Percentiles rank a stretch among this genome's conserved stretches.
Conservation (phyloP, 2,797 vertebrate genomes). For the Semaprochilodus insignis region DNA sequence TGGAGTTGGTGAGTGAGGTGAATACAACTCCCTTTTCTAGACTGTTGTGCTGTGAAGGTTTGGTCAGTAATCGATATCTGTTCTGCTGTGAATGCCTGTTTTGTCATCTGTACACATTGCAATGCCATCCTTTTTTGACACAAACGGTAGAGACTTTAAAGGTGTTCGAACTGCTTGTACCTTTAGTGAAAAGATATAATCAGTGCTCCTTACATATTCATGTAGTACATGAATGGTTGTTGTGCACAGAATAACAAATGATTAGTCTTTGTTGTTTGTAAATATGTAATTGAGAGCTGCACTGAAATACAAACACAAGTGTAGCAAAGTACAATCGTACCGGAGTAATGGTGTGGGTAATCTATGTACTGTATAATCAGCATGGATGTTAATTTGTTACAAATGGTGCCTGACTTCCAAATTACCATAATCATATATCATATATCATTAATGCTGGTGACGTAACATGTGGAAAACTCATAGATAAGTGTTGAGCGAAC, state of each 20-base stretch:
- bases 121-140: neutral
- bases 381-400: slow-evolving; percentile 29
- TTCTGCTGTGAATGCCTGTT: slow-evolving; percentile 17
- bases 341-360: neutral
- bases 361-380: neutral
- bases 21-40: slow-evolving; percentile 68
- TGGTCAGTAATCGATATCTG: slow-evolving; percentile 1
- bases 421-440: slow-evolving; percentile 10
- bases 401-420: slow-evolving; percentile 3
- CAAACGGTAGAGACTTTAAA: neutral
- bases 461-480: slow-evolving; percentile 16
- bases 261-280: neutral
- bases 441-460: neutral
- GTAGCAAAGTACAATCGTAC: neutral
- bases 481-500: slow-evolving; percentile 31
- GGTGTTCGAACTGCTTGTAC: neutral
- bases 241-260: neutral
- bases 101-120: neutral
- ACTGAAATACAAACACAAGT: neutral
- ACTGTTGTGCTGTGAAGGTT: slow-evolving; percentile 67
- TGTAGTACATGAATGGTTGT: neutral
- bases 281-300: neutral
- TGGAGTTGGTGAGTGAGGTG: slow-evolving; percentile 93
- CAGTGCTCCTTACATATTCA: neutral
- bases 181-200: neutral